Conservation (phyloP, 2,888 invertebrate genomes). For the Spodoptera picta region DNA sequence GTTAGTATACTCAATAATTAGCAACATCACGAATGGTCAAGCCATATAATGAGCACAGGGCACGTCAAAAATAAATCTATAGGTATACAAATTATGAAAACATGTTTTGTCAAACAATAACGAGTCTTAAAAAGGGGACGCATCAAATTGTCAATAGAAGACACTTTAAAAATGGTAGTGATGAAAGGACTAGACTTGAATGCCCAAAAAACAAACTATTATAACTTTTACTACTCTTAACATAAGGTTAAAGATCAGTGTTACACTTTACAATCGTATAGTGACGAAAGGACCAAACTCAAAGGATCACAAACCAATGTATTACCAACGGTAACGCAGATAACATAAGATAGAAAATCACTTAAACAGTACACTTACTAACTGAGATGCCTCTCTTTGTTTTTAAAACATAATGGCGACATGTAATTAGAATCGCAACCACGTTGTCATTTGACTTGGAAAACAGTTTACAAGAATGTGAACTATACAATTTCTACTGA, state of each 20-base stretch:
- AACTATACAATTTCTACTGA: slow-evolving; percentile 65
- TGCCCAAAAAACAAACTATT: slow-evolving; percentile 21
- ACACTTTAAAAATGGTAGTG: slow-evolving; percentile 64
- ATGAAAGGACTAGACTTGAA: slow-evolving; percentile 52
- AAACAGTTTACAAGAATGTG: slow-evolving; percentile 75
- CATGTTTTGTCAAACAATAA: slow-evolving; percentile 63
- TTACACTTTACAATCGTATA: slow-evolving; percentile 21
- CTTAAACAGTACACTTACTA: slow-evolving; percentile 31
- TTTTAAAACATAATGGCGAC: slow-evolving; percentile 68
- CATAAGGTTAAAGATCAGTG: slow-evolving; percentile 24
- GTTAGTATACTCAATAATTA: slow-evolving; percentile 4
- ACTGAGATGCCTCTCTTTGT: slow-evolving; percentile 55
- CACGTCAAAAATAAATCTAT: slow-evolving; percentile 31
- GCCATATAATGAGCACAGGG: slow-evolving; percentile 27
- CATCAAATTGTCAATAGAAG: slow-evolving; percentile 78
- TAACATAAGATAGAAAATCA: slow-evolving; percentile 20
- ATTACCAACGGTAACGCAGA: slow-evolving; percentile 49
- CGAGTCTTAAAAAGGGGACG: slow-evolving; percentile 79
- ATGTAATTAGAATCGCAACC: slow-evolving; percentile 74
- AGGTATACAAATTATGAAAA: slow-evolving; percentile 71
- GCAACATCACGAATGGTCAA: slow-evolving; percentile 4
- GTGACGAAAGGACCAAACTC: slow-evolving; percentile 58
- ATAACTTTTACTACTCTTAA: slow-evolving; percentile 43
- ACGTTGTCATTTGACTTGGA: slow-evolving; percentile 82
- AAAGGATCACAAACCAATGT: slow-evolving; percentile 1